These are phyloP conservation scores for Pangasius larnaudii DNA, from an alignment of 2,797 vertebrate species.

Conservation along the genomic window DNA sequence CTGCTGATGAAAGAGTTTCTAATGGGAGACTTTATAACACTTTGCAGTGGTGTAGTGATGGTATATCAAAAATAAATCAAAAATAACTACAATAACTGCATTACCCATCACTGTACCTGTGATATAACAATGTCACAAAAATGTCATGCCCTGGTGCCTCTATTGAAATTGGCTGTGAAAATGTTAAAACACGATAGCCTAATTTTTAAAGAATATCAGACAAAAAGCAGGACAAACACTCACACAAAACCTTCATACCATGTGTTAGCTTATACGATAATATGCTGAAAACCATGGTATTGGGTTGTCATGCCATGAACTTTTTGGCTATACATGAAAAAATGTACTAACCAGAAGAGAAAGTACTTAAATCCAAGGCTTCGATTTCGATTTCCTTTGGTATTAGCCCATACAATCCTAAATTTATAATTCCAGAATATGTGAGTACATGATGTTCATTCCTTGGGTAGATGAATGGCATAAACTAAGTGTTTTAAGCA, in stretches of 20 bases:
- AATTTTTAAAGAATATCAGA: background rate
- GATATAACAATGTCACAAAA: background rate
- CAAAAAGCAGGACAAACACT: background rate
- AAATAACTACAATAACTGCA: background rate
- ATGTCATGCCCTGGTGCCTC: too few relatives aligned
- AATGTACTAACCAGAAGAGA: background rate
- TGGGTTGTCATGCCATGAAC: background rate
- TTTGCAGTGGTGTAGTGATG: background rate
- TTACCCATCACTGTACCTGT: background rate
- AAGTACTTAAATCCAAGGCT: background rate
- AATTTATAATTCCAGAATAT: background rate
- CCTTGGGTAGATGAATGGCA: background rate
- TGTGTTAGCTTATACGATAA: background rate
- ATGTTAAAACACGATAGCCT: background rate
- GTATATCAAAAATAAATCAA: background rate
- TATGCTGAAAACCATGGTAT: background rate
- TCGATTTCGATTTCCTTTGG: background rate
- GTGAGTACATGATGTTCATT: background rate
- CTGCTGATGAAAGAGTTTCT: conserved; percentile 30
- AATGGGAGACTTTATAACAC: background rate
- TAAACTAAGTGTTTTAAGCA: background rate
- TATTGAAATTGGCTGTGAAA: background rate
- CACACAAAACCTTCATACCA: background rate
- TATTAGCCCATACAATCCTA: background rate
- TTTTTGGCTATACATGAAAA: background rate